Conservation (phyloP, 2,797 vertebrate species). For the Sebastes aleutianus region DNA sequence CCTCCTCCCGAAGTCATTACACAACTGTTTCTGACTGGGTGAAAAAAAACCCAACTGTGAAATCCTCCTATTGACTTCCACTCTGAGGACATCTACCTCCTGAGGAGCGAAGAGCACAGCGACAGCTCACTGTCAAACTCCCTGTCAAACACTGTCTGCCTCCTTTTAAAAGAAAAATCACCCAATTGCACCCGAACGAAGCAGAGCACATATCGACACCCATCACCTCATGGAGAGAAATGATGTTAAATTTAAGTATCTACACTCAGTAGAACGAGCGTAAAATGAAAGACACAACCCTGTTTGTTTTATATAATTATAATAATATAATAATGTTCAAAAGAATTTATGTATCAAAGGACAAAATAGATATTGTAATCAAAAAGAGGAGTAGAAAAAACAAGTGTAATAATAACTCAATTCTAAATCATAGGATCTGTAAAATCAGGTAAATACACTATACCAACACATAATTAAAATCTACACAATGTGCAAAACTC, state of each 20-base stretch:
- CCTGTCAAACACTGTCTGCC: conserved; percentile 40
- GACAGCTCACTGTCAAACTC: conserved; percentile 47
- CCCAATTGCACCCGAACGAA: conserved; percentile 17
- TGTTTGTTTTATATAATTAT: background rate
- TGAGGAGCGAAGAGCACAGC: conserved; percentile 33
- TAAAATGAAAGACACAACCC: background rate
- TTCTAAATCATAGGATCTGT: background rate
- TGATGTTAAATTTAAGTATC: conserved; percentile 16
- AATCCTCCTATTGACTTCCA: conserved; percentile 59
- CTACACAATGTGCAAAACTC: background rate
- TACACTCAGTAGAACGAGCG: background rate
- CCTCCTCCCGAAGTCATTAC: conserved; percentile 48
- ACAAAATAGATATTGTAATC: background rate
- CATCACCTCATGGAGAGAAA: conserved; percentile 13
- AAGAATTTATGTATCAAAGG: background rate
- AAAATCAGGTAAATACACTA: background rate
- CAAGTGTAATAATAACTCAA: background rate
- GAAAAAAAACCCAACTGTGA: background rate
- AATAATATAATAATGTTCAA: background rate
- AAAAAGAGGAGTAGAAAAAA: background rate
- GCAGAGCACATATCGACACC: conserved; percentile 25
- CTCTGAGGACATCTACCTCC: conserved; percentile 52
- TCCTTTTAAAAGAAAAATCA: conserved; percentile 46
- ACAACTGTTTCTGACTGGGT: conserved; percentile 44
- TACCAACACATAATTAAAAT: background rate